Conservation (phyloP, 2,888 invertebrate species). For the Cantharis lateralis region DNA sequence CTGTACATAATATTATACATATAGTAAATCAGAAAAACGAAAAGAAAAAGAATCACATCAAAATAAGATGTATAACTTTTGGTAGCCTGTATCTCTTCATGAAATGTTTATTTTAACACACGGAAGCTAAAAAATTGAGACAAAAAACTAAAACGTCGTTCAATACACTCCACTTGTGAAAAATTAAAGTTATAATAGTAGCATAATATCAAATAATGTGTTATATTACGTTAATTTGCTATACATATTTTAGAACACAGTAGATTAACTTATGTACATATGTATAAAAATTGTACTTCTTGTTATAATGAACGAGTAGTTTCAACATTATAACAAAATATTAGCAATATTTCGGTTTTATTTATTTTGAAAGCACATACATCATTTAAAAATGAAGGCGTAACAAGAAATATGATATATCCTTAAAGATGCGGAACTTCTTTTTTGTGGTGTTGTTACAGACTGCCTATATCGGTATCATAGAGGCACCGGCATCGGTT, state of each 20-base stretch:
- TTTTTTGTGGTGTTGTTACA: constrained; percentile 46
- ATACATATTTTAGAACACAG: too few relatives aligned
- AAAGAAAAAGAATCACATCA: not conserved
- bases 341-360: not conserved
- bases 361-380: not conserved
- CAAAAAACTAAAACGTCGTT: not conserved
- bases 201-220: too few relatives aligned
- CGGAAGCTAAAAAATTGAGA: not conserved
- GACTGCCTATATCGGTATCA: constrained; percentile 44
- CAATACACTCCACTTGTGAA: not conserved
- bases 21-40: not conserved
- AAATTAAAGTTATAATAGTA: not conserved
- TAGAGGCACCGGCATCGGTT: constrained; percentile 44
- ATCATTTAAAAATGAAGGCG: not conserved
- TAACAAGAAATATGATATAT: constrained; percentile 19
- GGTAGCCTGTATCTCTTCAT: not conserved
- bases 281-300: not conserved
- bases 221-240: too few relatives aligned
- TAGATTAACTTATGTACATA: not conserved
- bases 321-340: not conserved
- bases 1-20: too few relatives aligned
- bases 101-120: not conserved
- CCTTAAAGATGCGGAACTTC: constrained; percentile 42
- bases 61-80: not conserved
- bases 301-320: not conserved